These are phyloP conservation scores for Rambutsinella grinnellia DNA, from an alignment of 2,888 invertebrate genomes.

Conservation along the genomic window DNA sequence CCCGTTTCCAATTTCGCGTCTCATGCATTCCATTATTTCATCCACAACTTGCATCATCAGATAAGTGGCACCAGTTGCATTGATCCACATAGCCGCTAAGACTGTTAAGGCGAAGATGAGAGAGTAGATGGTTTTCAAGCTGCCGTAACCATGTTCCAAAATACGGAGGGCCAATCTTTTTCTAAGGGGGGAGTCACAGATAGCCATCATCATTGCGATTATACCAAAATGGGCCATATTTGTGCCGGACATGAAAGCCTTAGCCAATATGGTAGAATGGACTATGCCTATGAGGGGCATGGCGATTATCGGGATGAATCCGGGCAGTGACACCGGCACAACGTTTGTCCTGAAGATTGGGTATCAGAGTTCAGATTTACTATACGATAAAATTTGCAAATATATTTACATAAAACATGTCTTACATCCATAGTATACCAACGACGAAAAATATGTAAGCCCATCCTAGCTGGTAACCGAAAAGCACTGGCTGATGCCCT, in stretches of 20 bases:
- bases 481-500: neutral
- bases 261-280: neutral
- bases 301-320: constrained; percentile 15
- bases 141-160: constrained; percentile 6
- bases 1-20: neutral
- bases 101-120: constrained; percentile 7
- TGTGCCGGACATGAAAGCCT: constrained; percentile 30
- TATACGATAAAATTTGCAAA: no score
- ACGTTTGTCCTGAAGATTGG: constrained; percentile 35
- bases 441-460: constrained; percentile 9
- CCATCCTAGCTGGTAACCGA: constrained; percentile 15
- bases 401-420: neutral
- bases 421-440: constrained; percentile 25
- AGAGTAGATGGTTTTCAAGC: neutral
- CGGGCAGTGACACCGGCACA: constrained; percentile 1
- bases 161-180: constrained; percentile 23
- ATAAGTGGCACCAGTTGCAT: constrained; percentile 19
- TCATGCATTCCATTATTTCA: constrained; percentile 1
- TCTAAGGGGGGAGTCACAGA: constrained; percentile 14
- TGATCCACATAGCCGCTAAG: constrained; percentile 28
- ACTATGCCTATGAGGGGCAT: constrained; percentile 16
- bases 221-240: constrained; percentile 28
- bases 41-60: constrained; percentile 43
- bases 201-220: constrained; percentile 14
- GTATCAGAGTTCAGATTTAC: no score